Percentiles rank a stretch among this genome's conserved stretches.
Evolutionary conservation across 2,797 vertebrate species (phyloP).

Genomic region (Phyllotis vaccarum): DNA sequence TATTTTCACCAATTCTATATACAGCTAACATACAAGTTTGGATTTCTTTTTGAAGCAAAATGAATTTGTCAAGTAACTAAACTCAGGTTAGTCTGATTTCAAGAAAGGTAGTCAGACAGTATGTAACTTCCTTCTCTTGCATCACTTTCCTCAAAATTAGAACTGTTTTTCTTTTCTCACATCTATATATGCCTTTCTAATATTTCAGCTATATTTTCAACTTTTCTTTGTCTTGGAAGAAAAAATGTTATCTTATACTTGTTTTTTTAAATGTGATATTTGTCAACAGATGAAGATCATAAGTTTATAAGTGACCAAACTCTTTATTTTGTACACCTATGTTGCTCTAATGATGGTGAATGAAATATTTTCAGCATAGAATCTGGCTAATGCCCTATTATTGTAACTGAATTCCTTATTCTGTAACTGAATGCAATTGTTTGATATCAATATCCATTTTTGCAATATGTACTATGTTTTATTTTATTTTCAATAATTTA

Average conservation of each 20-base stretch:
- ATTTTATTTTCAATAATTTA: not conserved
- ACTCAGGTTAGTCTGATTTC: not conserved
- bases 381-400: not conserved
- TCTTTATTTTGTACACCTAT: constrained; percentile 40
- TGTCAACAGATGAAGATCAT: not conserved
- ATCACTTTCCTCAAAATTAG: constrained; percentile 17
- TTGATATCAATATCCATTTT: not conserved
- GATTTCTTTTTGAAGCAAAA: constrained; percentile 48
- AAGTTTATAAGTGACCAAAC: not conserved
- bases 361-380: not conserved
- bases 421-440: not conserved
- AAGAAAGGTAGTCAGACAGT: not conserved
- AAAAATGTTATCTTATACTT: not conserved
- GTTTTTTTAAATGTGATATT: constrained; percentile 16
- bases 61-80: constrained; percentile 21
- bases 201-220: not conserved
- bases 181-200: not conserved
- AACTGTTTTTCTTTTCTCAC: constrained; percentile 10
- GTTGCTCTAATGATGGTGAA: not conserved
- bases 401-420: constrained; percentile 11
- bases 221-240: constrained; percentile 8
- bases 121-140: not conserved
- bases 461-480: not conserved
- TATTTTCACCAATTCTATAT: constrained; percentile 37
- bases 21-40: not conserved